phyloP scores from a whole-genome alignment of 2,888 invertebrate genomes.

The Onthophagus sagittarius region DNA sequence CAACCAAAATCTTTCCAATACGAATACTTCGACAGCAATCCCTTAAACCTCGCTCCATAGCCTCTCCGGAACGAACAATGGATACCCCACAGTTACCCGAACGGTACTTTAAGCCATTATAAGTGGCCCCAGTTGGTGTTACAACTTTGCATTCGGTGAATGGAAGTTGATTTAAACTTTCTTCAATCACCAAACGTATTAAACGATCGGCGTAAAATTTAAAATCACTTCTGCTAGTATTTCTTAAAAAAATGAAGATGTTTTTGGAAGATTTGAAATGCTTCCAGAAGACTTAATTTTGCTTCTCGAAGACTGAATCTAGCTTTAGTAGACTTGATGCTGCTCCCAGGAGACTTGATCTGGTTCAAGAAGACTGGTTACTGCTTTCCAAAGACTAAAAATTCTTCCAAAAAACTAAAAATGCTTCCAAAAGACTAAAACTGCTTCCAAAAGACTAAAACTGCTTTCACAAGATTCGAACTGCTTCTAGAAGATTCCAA shows the following conservation, averaged over 20 bases:
- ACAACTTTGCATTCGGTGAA: conserved; percentile 86
- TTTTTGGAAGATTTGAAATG: too few species aligned
- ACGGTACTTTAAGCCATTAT: conserved; percentile 90
- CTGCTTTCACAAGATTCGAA: too few species aligned
- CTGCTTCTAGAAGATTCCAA: too few species aligned
- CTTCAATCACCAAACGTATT: conserved; percentile 96
- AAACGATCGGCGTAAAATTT: conserved; percentile 98
- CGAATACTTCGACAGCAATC: conserved; percentile 98
- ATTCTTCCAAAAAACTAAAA: too few species aligned
- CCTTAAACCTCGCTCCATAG: conserved; percentile 64
- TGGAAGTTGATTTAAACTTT: conserved; percentile 94
- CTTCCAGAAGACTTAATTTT: too few species aligned
- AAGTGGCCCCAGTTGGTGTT: conserved; percentile 89
- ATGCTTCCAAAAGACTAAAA: too few species aligned
- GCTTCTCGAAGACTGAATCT: too few species aligned
- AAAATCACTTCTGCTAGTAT: conserved; percentile 90
- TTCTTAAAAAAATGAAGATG: conserved; percentile 66
- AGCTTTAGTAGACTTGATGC: too few species aligned
- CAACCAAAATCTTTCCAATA: conserved; percentile 97
- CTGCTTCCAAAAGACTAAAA: too few species aligned
- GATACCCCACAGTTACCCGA: conserved; percentile 99
- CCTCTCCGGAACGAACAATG: conserved; percentile 79
- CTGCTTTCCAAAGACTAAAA: too few species aligned
- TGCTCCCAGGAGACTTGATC: too few species aligned
- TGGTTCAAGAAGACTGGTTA: too few species aligned